phyloP scores from a whole-genome alignment of 2,888 invertebrate species.

The Priocnemis perturbator region DNA sequence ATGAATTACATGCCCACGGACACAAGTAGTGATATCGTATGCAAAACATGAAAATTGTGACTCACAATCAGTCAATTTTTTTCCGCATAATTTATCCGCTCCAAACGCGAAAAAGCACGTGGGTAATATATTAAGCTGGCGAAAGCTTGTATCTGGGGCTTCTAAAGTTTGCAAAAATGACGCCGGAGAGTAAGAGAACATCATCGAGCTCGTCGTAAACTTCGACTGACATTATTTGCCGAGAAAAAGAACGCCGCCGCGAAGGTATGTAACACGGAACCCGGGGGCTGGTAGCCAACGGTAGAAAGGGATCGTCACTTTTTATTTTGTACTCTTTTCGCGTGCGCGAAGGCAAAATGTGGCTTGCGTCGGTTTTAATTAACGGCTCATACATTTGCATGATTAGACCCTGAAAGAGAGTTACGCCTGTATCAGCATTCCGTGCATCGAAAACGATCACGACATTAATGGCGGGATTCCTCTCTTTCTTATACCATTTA shows the following conservation, averaged over 20 bases:
- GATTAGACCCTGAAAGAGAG: conserved; percentile 50
- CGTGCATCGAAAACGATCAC: conserved; percentile 46
- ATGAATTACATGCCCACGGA: too few species aligned
- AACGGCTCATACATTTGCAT: conserved; percentile 58
- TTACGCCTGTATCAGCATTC: conserved; percentile 50
- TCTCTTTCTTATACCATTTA: not conserved
- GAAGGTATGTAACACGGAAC: not conserved
- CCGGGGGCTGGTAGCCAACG: not conserved
- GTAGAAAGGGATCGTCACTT: not conserved
- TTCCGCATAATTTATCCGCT: too few species aligned
- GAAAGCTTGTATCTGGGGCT: too few species aligned
- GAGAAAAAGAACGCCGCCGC: not conserved
- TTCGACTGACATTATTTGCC: not conserved
- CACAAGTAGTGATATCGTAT: too few species aligned
- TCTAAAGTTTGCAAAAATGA: too few species aligned
- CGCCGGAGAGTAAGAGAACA: too few species aligned
- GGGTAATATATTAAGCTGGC: too few species aligned
- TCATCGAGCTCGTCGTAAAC: too few species aligned
- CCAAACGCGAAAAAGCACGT: too few species aligned
- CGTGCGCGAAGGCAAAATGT: conserved; percentile 28
- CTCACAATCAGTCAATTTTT: too few species aligned
- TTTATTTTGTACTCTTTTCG: conserved; percentile 1
- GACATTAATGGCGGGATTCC: conserved; percentile 46
- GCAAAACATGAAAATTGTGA: too few species aligned
- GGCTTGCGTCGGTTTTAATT: conserved; percentile 51